Base-by-base conservation (phyloP, 1,140 invertebrate genomes). In the Calycopis cecrops region DNA sequence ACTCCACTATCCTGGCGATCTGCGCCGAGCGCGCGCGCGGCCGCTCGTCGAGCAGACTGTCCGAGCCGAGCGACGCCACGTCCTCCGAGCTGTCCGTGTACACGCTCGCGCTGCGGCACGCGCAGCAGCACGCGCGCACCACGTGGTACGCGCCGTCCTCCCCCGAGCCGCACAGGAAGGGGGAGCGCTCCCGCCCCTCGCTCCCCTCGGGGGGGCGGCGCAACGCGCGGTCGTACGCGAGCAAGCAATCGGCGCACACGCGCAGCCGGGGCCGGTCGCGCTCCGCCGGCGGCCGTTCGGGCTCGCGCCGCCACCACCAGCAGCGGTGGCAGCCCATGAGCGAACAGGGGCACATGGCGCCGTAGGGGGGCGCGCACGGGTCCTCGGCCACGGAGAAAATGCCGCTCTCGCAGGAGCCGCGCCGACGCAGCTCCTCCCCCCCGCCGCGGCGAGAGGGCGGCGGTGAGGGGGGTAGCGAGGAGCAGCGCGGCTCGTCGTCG, bases 51-150 rank as follows among this genome's bases (percentile, higher is more conserved):
- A 91, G 90, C 57, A 91, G 67, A 10, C 89, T 90, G 76, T 94
- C 94, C 6, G 92, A 93, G 14, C 93, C 93, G 6, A 95, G 83
- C 67, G 93, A 94, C 7, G 94, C 94, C 14, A 96, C 92, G 74
- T 96, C 95, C 74, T 96, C 95, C 9, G 93, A 94, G 64, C 93
- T 95, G 69, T 96, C 95, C 0, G 94, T 96, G 78, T 95, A 96
- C 42, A 96, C 94, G 52, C 94, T 95, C 33, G 93, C 94, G 4
- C 93, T 93, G 18, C 94, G 89, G 57, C 68, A 87, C 88, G n/a
- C 91, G 73, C 53, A 90, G 88, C 28, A 63, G 52, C 21, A 48
- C 84, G 12, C 76, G 69, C 54, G 79, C 12, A 77, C 70, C 38
- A 72, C 73, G 49, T 59, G 57, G 48, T 42, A 35, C 28, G 55